Conservation (phyloP, 2,113 vertebrate genomes). For the Cottus gobio region DNA sequence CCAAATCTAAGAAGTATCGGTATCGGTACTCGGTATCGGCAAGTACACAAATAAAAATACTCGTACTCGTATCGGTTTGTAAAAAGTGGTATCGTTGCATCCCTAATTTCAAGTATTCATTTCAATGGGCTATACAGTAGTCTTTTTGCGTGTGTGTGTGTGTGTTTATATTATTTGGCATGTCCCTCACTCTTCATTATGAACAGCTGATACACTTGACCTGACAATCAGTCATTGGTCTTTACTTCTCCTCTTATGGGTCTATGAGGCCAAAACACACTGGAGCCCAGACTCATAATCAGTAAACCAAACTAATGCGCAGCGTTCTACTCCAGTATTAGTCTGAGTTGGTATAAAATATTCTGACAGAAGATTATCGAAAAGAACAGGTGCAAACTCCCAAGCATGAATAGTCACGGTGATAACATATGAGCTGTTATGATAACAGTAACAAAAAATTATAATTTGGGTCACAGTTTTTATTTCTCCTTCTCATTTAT, state of each 20-base stretch:
- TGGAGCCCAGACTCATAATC: background rate
- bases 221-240: background rate
- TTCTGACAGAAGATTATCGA: background rate
- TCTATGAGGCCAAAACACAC: background rate
- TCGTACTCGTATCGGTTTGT: no score
- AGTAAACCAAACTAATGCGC: background rate
- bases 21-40: no score
- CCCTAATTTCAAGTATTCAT: conserved; percentile 9
- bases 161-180: background rate
- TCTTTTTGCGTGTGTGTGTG: background rate
- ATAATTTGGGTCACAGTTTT: conserved; percentile 17
- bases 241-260: conserved; percentile 1
- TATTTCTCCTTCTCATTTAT: conserved; percentile 24
- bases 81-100: no score
- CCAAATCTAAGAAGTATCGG: no score
- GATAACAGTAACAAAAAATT: conserved; percentile 12
- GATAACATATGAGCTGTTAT: conserved; percentile 25
- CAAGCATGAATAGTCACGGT: background rate
- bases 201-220: background rate
- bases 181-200: background rate
- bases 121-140: background rate
- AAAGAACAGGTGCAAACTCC: conserved; percentile 16
- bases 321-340: background rate
- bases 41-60: no score
- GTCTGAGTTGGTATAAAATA: background rate